Conservation (phyloP, 2,113 vertebrate genomes). For the Phrynosoma blainvillii region DNA sequence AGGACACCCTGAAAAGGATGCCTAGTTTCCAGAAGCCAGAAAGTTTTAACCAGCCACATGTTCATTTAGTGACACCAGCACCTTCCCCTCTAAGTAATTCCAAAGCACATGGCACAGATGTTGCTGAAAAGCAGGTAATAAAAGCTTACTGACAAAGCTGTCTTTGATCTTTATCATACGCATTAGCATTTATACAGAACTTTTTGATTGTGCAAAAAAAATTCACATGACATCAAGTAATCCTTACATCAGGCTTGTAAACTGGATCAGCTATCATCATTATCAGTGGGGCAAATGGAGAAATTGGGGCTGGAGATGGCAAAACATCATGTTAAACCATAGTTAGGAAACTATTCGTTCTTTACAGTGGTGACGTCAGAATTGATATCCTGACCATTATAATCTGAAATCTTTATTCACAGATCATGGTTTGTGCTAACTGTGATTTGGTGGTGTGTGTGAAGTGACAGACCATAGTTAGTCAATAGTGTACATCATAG, state of each 20-base stretch:
- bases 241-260: background rate
- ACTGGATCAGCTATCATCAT: background rate
- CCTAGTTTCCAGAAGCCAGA: constrained; percentile 76
- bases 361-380: background rate
- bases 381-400: background rate
- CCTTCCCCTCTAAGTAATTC: constrained; percentile 30
- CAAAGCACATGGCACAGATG: background rate
- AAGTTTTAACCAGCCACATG: constrained; percentile 41
- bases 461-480: too few relatives aligned
- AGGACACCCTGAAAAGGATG: constrained; percentile 84
- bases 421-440: background rate
- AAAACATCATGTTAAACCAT: background rate
- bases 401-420: background rate
- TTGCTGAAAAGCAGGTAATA: constrained; percentile 61
- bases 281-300: background rate
- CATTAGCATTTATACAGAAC: background rate
- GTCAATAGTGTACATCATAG: too few relatives aligned
- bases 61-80: background rate
- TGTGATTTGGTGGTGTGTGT: too few relatives aligned
- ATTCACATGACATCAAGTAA: background rate
- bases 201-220: background rate
- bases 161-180: background rate
- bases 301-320: too few relatives aligned
- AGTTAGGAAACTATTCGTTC: background rate
- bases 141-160: background rate